Base-by-base conservation (phyloP, 1,140 invertebrate genomes). In the Calliphora vicina region DNA sequence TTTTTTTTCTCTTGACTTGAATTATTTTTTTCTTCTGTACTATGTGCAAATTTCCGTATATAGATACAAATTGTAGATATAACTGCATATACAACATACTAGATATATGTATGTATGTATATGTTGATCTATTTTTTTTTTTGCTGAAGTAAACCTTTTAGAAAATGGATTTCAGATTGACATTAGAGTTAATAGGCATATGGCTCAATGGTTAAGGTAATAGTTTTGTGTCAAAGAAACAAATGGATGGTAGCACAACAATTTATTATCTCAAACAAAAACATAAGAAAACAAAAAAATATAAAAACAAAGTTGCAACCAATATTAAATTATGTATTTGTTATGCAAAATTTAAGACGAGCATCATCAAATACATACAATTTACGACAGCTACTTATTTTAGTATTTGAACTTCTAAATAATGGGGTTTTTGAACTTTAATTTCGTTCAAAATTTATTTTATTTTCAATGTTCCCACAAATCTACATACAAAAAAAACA, bases 181-280 rank as follows among this genome's bases (percentile, higher is more conserved):
- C 61, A 67, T 67, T 67, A 67, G 61, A 67, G n/a, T 67, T 67
- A 67, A 67, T 67, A 67, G 61, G 61, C 61, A 67, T 67, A 67
- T n/a, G 61, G 61, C 61, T 67, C 61, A 67, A 23, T 67, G 61
- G 61, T 23, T 67, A 67, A 67, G 61, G 61, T 67, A 67, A 67
- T 67, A 67, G 61, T 67, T 67, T 67, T 67, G 45, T 67, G 61
- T 67, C 61, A 67, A 67, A 67, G 61, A 67, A 23, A 10, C n/a
- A 67, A 67, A 67, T 67, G 61, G 61, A 67, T 23, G 61, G 61
- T 23, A 23, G 61, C 61, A 67, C 45, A 67, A 67, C 23, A 67
- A 67, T 67, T 23, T 23, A 23, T 67, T 67, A 67, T 25, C 23
- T 20, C 10, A 23, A 23, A 23, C n/a, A n/a, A 57, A 57, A 17